phyloP scores from a whole-genome alignment of 2,797 vertebrate species.

The Sparidentex hasta region DNA sequence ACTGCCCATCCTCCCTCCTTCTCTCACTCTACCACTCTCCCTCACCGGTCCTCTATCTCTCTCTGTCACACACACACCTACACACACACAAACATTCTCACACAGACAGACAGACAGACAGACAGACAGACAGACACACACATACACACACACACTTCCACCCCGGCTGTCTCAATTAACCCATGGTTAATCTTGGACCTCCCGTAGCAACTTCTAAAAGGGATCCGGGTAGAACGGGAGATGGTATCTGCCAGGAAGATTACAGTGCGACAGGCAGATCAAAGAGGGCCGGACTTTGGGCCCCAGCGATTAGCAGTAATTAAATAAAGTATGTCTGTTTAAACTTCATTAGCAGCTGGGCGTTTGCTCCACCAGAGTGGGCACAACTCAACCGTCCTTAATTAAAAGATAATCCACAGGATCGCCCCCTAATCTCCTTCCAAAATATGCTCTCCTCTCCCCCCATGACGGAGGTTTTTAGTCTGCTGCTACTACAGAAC shows the following conservation, averaged over 20 bases:
- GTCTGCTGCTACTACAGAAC: slow-evolving; percentile 68
- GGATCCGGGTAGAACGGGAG: slow-evolving; percentile 90
- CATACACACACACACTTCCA: slow-evolving; percentile 72
- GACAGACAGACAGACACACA: slow-evolving; percentile 28
- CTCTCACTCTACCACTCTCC: slow-evolving; percentile 38
- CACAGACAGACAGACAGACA: slow-evolving; percentile 64
- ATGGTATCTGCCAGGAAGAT: slow-evolving; percentile 97
- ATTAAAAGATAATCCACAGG: slow-evolving; percentile 99
- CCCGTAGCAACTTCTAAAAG: slow-evolving; percentile 91
- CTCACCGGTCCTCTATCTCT: slow-evolving; percentile 58
- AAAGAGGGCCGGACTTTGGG: slow-evolving; percentile 96
- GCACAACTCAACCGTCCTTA: slow-evolving; percentile 99
- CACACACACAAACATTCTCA: slow-evolving; percentile 36
- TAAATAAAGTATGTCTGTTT: slow-evolving; percentile 99
- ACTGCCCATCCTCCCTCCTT: slow-evolving; percentile 67
- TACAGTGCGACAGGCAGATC: slow-evolving; percentile 94
- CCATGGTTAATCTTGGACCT: slow-evolving; percentile 92
- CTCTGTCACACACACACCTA: slow-evolving; percentile 52
- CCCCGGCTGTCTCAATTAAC: slow-evolving; percentile 90
- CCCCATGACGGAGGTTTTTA: slow-evolving; percentile 75
- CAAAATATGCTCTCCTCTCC: slow-evolving; percentile 91
- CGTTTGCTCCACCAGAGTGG: slow-evolving; percentile 96
- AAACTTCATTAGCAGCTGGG: slow-evolving; percentile 99
- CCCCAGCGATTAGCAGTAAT: slow-evolving; percentile 97
- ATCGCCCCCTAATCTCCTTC: slow-evolving; percentile 96